Conservation (phyloP, 2,113 vertebrate species). For the Psettodes erumei region DNA sequence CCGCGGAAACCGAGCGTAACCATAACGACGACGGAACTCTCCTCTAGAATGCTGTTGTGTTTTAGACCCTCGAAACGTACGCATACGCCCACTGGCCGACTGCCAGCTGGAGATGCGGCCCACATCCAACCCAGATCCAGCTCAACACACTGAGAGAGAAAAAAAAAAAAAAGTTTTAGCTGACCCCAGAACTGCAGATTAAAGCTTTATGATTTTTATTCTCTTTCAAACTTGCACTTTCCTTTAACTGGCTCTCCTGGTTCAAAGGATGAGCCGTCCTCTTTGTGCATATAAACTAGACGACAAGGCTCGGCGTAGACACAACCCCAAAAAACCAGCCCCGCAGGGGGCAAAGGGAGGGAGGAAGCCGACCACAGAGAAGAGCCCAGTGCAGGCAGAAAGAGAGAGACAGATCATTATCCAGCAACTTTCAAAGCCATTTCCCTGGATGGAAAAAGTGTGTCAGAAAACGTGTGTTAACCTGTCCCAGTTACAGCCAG, state of each 20-base stretch:
- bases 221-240: background rate
- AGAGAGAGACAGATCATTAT: background rate
- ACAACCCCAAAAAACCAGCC: background rate
- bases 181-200: conserved; percentile 23
- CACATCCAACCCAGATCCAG: conserved; percentile 42
- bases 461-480: background rate
- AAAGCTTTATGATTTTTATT: conserved; percentile 18
- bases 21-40: conserved; percentile 69
- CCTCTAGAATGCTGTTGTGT: conserved; percentile 60
- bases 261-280: background rate
- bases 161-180: conserved; percentile 2
- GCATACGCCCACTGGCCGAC: conserved; percentile 15
- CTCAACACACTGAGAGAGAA: background rate
- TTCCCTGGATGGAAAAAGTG: background rate
- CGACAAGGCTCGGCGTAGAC: background rate
- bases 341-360: background rate
- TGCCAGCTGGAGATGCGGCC: conserved; percentile 23
- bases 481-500: background rate
- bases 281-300: conserved; percentile 31
- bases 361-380: background rate
- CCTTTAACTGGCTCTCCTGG: background rate
- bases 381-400: background rate
- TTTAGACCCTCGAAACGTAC: conserved; percentile 26
- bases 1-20: conserved; percentile 60
- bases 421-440: background rate